A percentile compares a stretch with the other conserved stretches of the same genome.
phyloP scores from a whole-genome alignment of 2,888 invertebrate species.

The Zonitis immaculata region DNA sequence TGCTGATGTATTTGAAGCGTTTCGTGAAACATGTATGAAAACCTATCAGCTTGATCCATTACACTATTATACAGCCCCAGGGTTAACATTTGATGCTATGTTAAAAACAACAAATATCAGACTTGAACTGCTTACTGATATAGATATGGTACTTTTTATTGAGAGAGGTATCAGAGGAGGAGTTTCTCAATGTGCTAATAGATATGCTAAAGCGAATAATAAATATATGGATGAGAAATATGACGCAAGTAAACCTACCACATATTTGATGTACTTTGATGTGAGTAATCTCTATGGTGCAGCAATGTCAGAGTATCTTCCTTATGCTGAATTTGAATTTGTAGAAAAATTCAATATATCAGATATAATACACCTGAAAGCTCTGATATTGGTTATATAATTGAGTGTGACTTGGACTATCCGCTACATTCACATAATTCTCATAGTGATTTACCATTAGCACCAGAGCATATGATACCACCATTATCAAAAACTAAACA shows the following conservation, averaged over 20 bases:
- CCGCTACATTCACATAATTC: slow-evolving; percentile 33
- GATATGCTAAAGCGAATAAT: slow-evolving; percentile 33
- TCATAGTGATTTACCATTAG: slow-evolving; percentile 17
- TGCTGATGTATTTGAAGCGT: slow-evolving; percentile 36
- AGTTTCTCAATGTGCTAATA: slow-evolving; percentile 31
- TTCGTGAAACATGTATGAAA: slow-evolving; percentile 23
- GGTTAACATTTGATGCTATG: slow-evolving; percentile 35
- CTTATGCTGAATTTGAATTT: slow-evolving; percentile 30
- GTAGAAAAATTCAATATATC: background rate
- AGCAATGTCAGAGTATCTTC: slow-evolving; percentile 31
- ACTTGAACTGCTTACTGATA: slow-evolving; percentile 31
- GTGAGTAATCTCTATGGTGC: slow-evolving; percentile 34
- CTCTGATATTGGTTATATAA: slow-evolving; percentile 33
- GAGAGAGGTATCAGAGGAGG: slow-evolving; percentile 33
- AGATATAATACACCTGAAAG: background rate
- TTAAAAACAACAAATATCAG: slow-evolving; percentile 30
- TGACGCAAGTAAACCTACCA: slow-evolving; percentile 24
- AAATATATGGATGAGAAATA: slow-evolving; percentile 25
- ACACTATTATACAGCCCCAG: slow-evolving; percentile 34
- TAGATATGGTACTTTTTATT: slow-evolving; percentile 30
- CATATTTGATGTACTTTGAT: slow-evolving; percentile 35
- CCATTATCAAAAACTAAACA: no score
- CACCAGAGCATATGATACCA: slow-evolving; percentile 1
- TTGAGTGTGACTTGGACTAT: slow-evolving; percentile 26
- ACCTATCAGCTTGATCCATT: slow-evolving; percentile 32